phyloP scores from a whole-genome alignment of 2,888 invertebrate species.

The Conchocele bisecta region DNA sequence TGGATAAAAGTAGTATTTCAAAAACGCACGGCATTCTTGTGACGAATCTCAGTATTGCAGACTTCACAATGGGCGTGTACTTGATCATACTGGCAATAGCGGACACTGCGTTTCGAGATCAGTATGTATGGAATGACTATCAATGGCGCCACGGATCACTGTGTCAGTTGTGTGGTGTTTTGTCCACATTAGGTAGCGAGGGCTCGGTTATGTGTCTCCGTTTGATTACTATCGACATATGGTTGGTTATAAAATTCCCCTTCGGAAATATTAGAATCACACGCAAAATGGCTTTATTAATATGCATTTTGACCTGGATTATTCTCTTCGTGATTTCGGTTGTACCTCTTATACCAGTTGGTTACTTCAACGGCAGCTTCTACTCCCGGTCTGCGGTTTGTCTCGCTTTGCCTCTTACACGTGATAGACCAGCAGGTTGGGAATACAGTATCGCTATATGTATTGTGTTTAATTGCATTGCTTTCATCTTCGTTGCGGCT shows the following conservation, averaged over 20 bases:
- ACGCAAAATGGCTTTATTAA: constrained; percentile 57
- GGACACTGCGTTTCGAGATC: constrained; percentile 54
- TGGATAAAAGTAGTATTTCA: neutral
- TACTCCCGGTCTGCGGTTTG: neutral
- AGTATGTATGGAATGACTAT: constrained; percentile 60
- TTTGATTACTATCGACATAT: constrained; percentile 86
- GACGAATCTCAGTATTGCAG: constrained; percentile 34
- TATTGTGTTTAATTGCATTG: neutral
- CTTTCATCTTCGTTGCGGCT: neutral
- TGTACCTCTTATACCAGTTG: constrained; percentile 72
- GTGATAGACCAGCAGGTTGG: neutral
- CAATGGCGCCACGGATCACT: constrained; percentile 59
- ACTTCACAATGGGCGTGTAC: constrained; percentile 21
- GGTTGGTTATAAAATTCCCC: constrained; percentile 86
- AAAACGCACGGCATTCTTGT: constrained; percentile 42
- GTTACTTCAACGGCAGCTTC: constrained; percentile 72
- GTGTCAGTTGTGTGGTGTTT: constrained; percentile 65
- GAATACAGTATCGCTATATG: neutral
- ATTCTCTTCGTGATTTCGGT: constrained; percentile 68
- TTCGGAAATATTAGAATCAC: constrained; percentile 78
- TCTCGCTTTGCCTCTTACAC: neutral
- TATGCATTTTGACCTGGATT: constrained; percentile 70
- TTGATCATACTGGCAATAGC: constrained; percentile 53
- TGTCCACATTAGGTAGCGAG: constrained; percentile 84
- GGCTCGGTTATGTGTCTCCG: constrained; percentile 86